A percentile compares a stretch with the other conserved stretches of the same genome.
These are phyloP conservation scores for Micromussa lordhowensis DNA, from an alignment of 92 coral and sea anemone species.

Conservation along the genomic window DNA sequence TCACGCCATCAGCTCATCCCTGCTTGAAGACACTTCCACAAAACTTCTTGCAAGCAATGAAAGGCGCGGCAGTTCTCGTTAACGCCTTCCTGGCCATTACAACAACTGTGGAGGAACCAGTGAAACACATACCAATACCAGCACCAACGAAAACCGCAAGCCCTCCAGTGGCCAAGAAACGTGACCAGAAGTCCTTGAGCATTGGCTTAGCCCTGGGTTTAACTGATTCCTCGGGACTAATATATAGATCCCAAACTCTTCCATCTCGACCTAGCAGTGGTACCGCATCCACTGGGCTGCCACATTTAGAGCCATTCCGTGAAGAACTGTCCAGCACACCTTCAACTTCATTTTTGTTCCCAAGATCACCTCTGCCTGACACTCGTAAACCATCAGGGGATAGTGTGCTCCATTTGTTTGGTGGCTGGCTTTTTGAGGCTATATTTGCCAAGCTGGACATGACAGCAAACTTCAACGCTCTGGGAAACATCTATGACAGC, in stretches of 20 bases:
- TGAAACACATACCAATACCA: slow-evolving; percentile 83
- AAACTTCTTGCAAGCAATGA: slow-evolving; percentile 94
- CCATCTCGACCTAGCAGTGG: slow-evolving; percentile 92
- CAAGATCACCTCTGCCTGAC: slow-evolving; percentile 41
- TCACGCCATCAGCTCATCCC: slow-evolving; percentile 85
- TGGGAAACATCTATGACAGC: slow-evolving; percentile 72
- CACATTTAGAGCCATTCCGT: slow-evolving; percentile 21
- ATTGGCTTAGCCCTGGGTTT: slow-evolving; percentile 77
- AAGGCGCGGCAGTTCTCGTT: slow-evolving; percentile 86
- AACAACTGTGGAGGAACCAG: slow-evolving; percentile 87
- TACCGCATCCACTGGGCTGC: slow-evolving; percentile 32
- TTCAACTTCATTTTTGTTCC: slow-evolving; percentile 68
- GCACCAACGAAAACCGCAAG: slow-evolving; percentile 82
- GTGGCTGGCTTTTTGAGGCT: slow-evolving; percentile 97
- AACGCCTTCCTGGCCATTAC: slow-evolving; percentile 79
- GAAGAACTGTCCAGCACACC: slow-evolving; percentile 41
- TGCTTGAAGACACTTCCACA: slow-evolving; percentile 88
- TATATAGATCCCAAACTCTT: slow-evolving; percentile 78
- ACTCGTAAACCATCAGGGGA: slow-evolving; percentile 84
- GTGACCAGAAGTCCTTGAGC: slow-evolving; percentile 77
- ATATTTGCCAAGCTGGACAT: slow-evolving; percentile 84
- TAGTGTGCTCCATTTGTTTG: slow-evolving; percentile 92
- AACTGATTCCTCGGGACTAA: slow-evolving; percentile 72
- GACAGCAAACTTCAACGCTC: slow-evolving; percentile 71
- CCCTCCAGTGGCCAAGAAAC: slow-evolving; percentile 79